Evolutionary conservation across 2,113 vertebrate genomes (phyloP).

Genomic region (Hippocampus mohnikei): DNA sequence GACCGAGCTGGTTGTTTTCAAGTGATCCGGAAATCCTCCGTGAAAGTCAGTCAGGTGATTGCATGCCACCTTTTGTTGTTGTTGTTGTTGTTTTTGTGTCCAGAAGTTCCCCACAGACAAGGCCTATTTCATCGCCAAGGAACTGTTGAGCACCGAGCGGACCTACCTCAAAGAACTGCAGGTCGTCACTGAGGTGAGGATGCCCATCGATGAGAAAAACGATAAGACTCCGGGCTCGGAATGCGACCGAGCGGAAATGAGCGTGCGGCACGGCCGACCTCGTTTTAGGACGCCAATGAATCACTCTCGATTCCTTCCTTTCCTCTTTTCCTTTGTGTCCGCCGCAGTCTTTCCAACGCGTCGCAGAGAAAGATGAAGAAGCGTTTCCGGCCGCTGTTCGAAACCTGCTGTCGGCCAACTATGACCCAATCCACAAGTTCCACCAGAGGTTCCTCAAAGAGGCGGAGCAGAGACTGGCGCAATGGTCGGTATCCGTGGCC

Average conservation of each 20-base stretch:
- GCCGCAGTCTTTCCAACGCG: conserved; percentile 80
- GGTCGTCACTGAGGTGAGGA: conserved; percentile 84
- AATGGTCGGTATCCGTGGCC: conserved; percentile 78
- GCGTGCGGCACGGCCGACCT: conserved; percentile 10
- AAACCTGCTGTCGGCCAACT: conserved; percentile 82
- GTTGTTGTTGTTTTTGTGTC: conserved; percentile 56
- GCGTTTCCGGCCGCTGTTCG: conserved; percentile 80
- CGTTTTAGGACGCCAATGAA: background rate
- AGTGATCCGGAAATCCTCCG: background rate
- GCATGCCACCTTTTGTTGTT: conserved; percentile 10
- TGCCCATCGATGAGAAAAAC: no score
- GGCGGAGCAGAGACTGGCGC: conserved; percentile 86
- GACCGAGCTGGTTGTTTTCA: no score
- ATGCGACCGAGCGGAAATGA: background rate
- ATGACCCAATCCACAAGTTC: conserved; percentile 89
- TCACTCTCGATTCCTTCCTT: background rate
- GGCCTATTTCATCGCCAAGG: conserved; percentile 93
- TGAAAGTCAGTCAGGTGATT: background rate
- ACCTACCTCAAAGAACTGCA: conserved; percentile 94
- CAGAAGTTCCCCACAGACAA: conserved; percentile 92
- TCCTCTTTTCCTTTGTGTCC: background rate
- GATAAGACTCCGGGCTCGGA: background rate
- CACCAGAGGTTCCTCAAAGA: conserved; percentile 91
- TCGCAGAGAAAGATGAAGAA: conserved; percentile 78
- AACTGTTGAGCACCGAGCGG: conserved; percentile 86